These are phyloP conservation scores for Columba livia DNA, from an alignment of 2,113 vertebrate species.

Conservation along the genomic window DNA sequence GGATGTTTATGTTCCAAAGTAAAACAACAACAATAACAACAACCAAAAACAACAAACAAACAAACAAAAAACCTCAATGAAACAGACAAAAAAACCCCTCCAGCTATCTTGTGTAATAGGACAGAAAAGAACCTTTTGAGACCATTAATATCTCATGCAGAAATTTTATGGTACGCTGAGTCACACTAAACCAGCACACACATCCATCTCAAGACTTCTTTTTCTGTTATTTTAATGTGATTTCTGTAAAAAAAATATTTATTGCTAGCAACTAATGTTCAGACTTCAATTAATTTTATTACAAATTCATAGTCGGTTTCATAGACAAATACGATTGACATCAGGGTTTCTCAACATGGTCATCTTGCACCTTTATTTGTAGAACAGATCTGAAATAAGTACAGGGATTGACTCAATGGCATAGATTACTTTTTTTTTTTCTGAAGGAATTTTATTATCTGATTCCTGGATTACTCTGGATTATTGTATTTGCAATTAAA, in stretches of 20 bases:
- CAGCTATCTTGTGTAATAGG: background rate
- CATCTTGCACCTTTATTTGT: background rate
- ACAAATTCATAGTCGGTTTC: background rate
- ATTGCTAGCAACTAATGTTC: background rate
- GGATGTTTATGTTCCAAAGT: background rate
- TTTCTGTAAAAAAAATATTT: background rate
- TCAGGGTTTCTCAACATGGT: background rate
- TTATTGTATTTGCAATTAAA: background rate
- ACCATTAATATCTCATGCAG: background rate
- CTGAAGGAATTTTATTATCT: background rate
- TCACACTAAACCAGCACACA: background rate
- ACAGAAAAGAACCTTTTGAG: background rate
- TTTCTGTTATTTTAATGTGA: background rate
- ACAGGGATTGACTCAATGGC: background rate
- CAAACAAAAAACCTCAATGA: fast-evolving
- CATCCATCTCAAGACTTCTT: background rate
- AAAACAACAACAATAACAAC: background rate
- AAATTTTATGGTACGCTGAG: background rate
- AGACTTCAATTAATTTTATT: background rate
- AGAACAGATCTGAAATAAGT: background rate
- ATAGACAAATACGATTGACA: background rate
- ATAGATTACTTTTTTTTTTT: background rate
- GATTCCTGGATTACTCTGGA: background rate
- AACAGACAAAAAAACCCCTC: fast-evolving
- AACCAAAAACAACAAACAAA: background rate